A percentile compares a stretch with the other conserved stretches of the same genome.
Evolutionary conservation across 2,797 vertebrate genomes (phyloP).

Genomic region (Sebastolobus alascanus): DNA sequence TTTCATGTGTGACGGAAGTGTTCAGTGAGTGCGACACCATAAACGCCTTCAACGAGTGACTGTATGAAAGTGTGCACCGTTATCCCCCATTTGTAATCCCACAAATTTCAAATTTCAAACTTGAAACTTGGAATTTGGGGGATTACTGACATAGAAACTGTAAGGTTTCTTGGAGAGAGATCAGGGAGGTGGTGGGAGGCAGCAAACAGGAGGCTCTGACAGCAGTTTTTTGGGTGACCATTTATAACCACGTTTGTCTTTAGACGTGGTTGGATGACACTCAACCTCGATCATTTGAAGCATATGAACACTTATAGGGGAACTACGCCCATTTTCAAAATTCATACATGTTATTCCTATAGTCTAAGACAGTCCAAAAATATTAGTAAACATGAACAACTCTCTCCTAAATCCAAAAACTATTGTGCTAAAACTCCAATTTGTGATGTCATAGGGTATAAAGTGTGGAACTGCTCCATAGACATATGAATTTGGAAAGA

Average conservation of each 20-base stretch:
- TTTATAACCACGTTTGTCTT: neutral
- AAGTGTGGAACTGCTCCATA: no score
- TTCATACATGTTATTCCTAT: no score
- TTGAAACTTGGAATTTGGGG: no score
- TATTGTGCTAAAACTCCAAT: no score
- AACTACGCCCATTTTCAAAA: no score
- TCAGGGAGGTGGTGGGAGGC: neutral
- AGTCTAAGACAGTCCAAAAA: no score
- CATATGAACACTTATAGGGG: no score
- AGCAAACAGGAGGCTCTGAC: neutral
- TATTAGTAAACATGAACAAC: no score
- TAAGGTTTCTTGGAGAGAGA: neutral
- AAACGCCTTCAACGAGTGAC: neutral
- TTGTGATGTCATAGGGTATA: no score
- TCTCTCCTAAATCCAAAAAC: no score
- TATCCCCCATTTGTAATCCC: neutral
- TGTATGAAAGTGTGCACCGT: neutral
- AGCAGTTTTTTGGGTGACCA: neutral
- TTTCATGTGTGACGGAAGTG: neutral
- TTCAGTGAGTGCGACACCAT: neutral
- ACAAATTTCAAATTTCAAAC: no score
- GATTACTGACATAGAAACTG: neutral
- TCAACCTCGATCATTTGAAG: neutral
- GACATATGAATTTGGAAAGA: rapidly evolving
- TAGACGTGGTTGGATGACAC: neutral